Conservation (phyloP, 2,797 vertebrate genomes). For the Pelobates cultripes region DNA sequence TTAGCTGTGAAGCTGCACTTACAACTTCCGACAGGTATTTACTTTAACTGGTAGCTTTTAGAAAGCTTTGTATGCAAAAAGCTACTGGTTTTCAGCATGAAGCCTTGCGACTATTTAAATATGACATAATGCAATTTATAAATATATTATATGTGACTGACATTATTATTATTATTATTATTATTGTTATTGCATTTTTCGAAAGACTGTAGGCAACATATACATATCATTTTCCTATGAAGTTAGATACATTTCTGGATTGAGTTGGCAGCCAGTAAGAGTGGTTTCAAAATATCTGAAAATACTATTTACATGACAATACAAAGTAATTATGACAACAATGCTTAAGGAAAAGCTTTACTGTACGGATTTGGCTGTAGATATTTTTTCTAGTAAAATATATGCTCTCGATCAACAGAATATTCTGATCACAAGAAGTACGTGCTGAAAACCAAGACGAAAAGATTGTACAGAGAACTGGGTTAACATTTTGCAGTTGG, state of each 20-base stretch:
- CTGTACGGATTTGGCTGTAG: conserved; percentile 19
- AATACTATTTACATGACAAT: conserved; percentile 54
- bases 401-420: no score
- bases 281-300: conserved; percentile 54
- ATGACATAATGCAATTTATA: conserved; percentile 50
- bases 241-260: conserved; percentile 42
- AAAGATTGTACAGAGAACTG: no score
- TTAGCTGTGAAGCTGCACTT: conserved; percentile 43
- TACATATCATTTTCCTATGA: conserved; percentile 51
- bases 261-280: conserved; percentile 49
- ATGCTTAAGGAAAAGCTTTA: conserved; percentile 36
- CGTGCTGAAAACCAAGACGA: no score
- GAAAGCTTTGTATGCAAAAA: background rate
- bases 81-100: conserved; percentile 44
- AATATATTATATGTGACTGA: conserved; percentile 51
- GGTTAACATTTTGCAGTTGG: no score
- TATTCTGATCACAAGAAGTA: no score
- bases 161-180: conserved; percentile 54
- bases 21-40: conserved; percentile 50
- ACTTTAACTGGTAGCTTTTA: conserved; percentile 32
- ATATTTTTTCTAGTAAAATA: background rate
- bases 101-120: conserved; percentile 50
- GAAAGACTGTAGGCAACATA: conserved; percentile 37
- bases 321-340: conserved; percentile 52
- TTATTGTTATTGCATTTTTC: conserved; percentile 42